Conservation (phyloP, 2,888 invertebrate species). For the Sphinx pinastri region DNA sequence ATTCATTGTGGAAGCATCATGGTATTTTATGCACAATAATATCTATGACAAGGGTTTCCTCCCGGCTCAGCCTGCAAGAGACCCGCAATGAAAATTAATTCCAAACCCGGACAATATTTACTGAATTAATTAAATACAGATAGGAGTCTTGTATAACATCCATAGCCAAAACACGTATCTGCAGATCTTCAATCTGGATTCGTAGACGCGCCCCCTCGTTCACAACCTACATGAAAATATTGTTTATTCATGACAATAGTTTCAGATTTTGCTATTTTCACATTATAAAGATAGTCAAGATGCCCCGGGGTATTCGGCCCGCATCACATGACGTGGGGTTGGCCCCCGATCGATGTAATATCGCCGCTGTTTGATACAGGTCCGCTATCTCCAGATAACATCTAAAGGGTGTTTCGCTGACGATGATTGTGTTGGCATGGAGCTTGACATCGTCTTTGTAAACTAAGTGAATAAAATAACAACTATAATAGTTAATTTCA, state of each 20-base stretch:
- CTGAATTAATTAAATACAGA: too few species aligned
- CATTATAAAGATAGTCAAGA: slow-evolving; percentile 4
- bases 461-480: not conserved
- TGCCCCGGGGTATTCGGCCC: slow-evolving; percentile 31
- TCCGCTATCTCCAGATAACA: slow-evolving; percentile 47
- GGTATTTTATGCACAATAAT: too few species aligned
- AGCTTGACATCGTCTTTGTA: slow-evolving; percentile 27
- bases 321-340: slow-evolving; percentile 20
- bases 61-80: too few species aligned
- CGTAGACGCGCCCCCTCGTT: too few species aligned
- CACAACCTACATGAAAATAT: not conserved
- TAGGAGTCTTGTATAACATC: too few species aligned
- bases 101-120: too few species aligned
- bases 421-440: slow-evolving; percentile 38
- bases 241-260: not conserved
- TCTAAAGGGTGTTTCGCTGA: slow-evolving; percentile 38
- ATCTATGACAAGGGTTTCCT: too few species aligned
- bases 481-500: not conserved
- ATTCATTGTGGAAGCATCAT: not conserved
- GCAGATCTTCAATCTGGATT: too few species aligned
- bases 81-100: too few species aligned
- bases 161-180: too few species aligned
- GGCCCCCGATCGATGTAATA: slow-evolving; percentile 41
- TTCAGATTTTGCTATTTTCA: not conserved
- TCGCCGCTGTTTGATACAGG: slow-evolving; percentile 51